Evolutionary conservation across 2,113 vertebrate species (phyloP), one percentile per base, ranked within the genome.

Genomic region (Chelonoidis abingdonii): DNA sequence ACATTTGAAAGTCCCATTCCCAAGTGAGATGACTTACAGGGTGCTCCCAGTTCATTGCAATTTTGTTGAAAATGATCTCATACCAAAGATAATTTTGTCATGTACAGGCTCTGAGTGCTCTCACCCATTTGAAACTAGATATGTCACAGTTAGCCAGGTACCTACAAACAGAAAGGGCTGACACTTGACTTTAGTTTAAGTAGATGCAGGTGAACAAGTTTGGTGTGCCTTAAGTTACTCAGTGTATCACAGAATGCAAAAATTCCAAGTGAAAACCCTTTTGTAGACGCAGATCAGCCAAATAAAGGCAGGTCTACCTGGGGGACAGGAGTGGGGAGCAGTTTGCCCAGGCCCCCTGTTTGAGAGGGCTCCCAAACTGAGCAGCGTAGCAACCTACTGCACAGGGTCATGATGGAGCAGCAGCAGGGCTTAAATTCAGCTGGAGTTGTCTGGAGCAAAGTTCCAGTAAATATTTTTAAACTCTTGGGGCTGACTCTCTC

Each of bases 21-120:
- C 41, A 92, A 29, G 47, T 41, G 89, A 85, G 35, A 89, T 4
- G 3, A 80, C 65, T 90, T 90, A 14, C 76, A 86, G 41, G n/a
- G 3, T 41, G 24, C 62, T 0, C 1, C 11, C 80, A 69, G n/a
- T 12, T 47, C 4, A 69, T 10, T 4, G 62, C 56, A 78, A 56
- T 1, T 14, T 50, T 3, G 1, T 78, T 87, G 83, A 85, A 31
- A 89, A 69, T 21, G 4, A 81, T 50, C 80, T 85, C 92, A 87
- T 19, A 8, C 6, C 44, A 91, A 93, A 84, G 49, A 89, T 8
- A 8, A 78, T n/a, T 92, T 80, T 79, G 81, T 4, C 7, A 47
- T 10, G 3, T 27, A 80, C 27, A 52, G 25, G 6, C 10, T 93
- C 80, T 1, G 1, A n/a, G 22, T 11, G n/a, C 7, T 75, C 57